Base-by-base conservation (phyloP, 2,113 vertebrate genomes). In the Tapirus terrestris region DNA sequence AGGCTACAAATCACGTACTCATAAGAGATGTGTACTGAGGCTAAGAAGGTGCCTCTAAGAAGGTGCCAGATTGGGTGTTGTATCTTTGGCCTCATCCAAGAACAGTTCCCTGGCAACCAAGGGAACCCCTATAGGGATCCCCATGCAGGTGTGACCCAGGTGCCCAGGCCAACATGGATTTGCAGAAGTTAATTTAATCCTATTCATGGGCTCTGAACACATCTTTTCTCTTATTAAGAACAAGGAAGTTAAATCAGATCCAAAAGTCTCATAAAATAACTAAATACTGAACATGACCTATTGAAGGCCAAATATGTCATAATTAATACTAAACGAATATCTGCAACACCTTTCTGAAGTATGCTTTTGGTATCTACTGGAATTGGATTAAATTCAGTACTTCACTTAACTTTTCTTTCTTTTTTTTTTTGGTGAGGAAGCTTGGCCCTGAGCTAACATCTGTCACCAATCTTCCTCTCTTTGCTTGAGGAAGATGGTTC, bases 331-430 rank as follows among this genome's bases (percentile, higher is more conserved):
- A 92, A 96, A 68, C 33, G 36, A 84, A 96, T 94, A 68, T 76
- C 11, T 89, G 56, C 60, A 72, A 51, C 53, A 73, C 3, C 89
- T 93, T 77, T 63, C 56, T 43, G 82, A 96, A 89, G 33, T 92
- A 96, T 86, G 36, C 6, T 82, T 36, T 80, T 94, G 0, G 31
- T 82, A 94, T 96, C 58, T 82, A 86, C 92, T 0, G 13, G 86
- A 93, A 97, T 93, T 97, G 29, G 67, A 96, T 48, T 60, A 31
- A 6, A 97, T 93, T 97, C 82, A 92, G 31, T 92, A 94, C 96
- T 97, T 77, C 56, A 73, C n/a, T 61, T 91, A 56, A 94, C 27
- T 65, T 90, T 67, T 53, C 39, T 39, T 39, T 39, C 39, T 39
- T 39, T 39, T 39, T 39, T 39, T 39, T 39, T 39, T 39, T 39